Conservation (phyloP, 2,888 invertebrate genomes). For the Oasisia sp. region DNA sequence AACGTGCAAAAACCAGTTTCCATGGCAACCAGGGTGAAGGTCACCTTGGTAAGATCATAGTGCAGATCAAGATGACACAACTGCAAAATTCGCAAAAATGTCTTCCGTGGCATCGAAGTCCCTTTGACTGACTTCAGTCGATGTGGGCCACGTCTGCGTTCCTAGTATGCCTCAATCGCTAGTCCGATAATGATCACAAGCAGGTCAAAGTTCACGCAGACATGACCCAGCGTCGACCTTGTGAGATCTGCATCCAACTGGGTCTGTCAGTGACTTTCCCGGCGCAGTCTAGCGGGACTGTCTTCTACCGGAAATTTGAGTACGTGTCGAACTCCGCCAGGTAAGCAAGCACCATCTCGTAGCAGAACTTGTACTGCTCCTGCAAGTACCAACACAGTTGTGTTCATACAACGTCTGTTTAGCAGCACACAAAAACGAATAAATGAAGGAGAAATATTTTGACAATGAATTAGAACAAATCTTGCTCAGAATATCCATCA, state of each 20-base stretch:
- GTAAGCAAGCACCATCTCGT: conserved; percentile 66
- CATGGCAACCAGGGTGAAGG: neutral
- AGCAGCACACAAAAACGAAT: neutral
- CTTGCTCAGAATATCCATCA: no score
- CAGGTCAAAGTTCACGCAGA: neutral
- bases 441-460: no score
- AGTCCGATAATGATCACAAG: neutral
- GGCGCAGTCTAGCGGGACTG: neutral
- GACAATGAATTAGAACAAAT: no score
- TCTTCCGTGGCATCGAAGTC: neutral
- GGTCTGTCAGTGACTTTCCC: neutral
- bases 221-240: neutral
- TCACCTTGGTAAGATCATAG: neutral
- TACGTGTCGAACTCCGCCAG: conserved; percentile 48
- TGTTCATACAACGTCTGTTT: neutral
- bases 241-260: neutral
- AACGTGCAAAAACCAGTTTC: neutral
- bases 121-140: neutral
- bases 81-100: neutral
- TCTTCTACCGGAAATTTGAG: conserved; percentile 43
- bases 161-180: neutral
- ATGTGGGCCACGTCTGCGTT: neutral
- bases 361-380: conserved; percentile 68
- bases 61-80: neutral
- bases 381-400: conserved; percentile 49